Base-by-base conservation (phyloP, 2,797 vertebrate species). In the Momotus momota region DNA sequence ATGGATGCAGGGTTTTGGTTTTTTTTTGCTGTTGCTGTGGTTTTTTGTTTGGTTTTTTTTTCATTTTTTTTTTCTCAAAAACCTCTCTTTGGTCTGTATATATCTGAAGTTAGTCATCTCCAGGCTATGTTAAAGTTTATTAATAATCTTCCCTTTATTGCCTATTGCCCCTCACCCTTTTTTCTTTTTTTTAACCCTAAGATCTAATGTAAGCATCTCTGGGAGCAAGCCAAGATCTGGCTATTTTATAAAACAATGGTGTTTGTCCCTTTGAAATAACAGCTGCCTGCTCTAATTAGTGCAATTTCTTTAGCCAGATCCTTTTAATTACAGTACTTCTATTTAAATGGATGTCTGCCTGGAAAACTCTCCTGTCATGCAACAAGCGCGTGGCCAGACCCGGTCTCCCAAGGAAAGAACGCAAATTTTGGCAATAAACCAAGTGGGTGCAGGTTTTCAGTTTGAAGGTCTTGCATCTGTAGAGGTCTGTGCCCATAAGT, bases 321-420 rank as follows among this genome's bases (percentile, higher is more conserved):
- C 67, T 94, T 93, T 92, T 92, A 96, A 92, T 86, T 90, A 88
- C 64, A 86, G 71, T 80, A 84, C 64, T 94, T 58, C 93, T 62
- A 69, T 84, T 95, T 90, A 74, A 97, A 88, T 70, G 41, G 69
- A 91, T 0, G 25, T 80, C 78, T 95, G 92, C 49, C 67, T 94
- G 81, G 86, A 96, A 96, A 67, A 43, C 33, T 57, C 88, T 94
- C 90, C 93, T 90, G 83, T 62, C 81, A 90, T 55, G 73, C 40
- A 51, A 48, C 41, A 90, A 96, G 78, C 29, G 57, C 29, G 29
- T 77, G 72, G 73, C 19, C 80, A 92, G 54, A 92, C 55, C 55
- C 72, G 62, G 19, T 40, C 58, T 90, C 69, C 66, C 48, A 61
- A n/a, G 60, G 43, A 45, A 88, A 54, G 31, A 86, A 77, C 22